Conservation (phyloP, 2,797 vertebrate species). For the Anguilla megastoma region DNA sequence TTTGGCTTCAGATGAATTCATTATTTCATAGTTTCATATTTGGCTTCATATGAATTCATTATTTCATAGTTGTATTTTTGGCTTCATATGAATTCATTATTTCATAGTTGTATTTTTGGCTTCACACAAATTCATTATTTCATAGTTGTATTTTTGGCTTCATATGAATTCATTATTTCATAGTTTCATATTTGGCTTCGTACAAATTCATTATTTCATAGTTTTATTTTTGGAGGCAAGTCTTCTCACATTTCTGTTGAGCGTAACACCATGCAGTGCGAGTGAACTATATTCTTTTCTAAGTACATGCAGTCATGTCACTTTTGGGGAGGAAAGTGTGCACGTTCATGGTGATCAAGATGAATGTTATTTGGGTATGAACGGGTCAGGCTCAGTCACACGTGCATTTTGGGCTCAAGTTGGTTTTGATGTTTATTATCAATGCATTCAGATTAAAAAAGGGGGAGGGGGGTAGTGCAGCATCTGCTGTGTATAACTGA, state of each 20-base stretch:
- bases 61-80: too few species aligned
- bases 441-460: neutral
- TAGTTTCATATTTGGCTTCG: too few species aligned
- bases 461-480: neutral
- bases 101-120: too few species aligned
- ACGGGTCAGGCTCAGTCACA: neutral
- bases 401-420: neutral
- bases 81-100: too few species aligned
- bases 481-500: neutral
- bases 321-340: neutral
- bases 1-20: too few species aligned
- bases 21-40: too few species aligned
- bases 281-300: neutral
- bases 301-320: neutral
- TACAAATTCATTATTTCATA: too few species aligned
- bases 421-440: neutral
- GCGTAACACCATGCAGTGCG: neutral
- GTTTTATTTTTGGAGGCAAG: neutral
- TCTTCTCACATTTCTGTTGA: neutral
- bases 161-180: too few species aligned
- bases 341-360: neutral
- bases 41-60: too few species aligned
- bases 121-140: too few species aligned
- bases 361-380: neutral
- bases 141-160: too few species aligned